A percentile compares a stretch with the other conserved stretches of the same genome.
Evolutionary conservation across 1,140 invertebrate genomes (phyloP).

Genomic region (Parapsyche elsis): DNA sequence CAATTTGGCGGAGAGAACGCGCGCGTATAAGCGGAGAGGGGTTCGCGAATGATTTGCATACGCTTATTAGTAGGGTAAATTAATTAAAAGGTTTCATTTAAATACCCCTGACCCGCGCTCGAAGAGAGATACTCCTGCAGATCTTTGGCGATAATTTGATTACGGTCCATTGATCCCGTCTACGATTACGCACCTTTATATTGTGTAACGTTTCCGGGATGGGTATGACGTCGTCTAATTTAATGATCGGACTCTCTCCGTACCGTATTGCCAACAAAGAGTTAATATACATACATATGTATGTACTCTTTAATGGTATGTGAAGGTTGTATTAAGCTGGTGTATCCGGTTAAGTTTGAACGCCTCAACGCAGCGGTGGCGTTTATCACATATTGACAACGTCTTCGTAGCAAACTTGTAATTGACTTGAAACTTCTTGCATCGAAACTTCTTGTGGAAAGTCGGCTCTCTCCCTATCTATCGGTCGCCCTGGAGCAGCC

Average conservation of each 20-base stretch:
- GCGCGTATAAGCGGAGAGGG: neutral
- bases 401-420: slow-evolving; percentile 6
- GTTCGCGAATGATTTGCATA: slow-evolving; percentile 31
- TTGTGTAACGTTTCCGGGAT: neutral
- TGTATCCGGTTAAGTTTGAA: too few relatives aligned
- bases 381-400: slow-evolving; percentile 22
- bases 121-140: neutral
- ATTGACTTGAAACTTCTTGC: slow-evolving; percentile 8
- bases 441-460: neutral
- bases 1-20: neutral
- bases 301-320: too few relatives aligned
- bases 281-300: too few relatives aligned
- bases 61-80: slow-evolving; percentile 24
- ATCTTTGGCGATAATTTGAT: too few relatives aligned
- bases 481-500: too few relatives aligned
- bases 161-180: too few relatives aligned
- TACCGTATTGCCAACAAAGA: too few relatives aligned
- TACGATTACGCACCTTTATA: too few relatives aligned
- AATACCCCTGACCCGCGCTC: neutral
- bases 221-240: neutral
- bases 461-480: too few relatives aligned
- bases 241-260: too few relatives aligned
- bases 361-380: neutral
- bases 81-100: slow-evolving; percentile 30
- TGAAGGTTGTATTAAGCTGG: too few relatives aligned